Base-by-base conservation (phyloP, 2,888 invertebrate species). In the Mayetiola destructor region DNA sequence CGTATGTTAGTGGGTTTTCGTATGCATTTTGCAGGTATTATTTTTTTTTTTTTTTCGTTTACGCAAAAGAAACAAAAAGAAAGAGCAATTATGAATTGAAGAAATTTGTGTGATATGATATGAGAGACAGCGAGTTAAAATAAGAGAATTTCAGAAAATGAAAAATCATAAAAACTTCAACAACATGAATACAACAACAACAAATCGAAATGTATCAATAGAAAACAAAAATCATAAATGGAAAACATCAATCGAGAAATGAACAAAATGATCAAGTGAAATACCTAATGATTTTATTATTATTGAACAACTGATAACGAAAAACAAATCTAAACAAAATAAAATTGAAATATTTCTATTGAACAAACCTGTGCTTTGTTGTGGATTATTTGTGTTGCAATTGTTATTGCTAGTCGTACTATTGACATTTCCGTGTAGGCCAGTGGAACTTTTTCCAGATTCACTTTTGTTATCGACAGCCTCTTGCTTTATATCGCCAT, bases 1-100 rank as follows among this genome's bases (percentile, higher is more conserved):
- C n/a, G n/a, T n/a, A n/a, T n/a, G n/a, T n/a, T n/a, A n/a, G n/a
- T 48, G 23, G 27, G 48, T 48, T 48, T 48, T 48, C 27, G 48
- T 5, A n/a, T n/a, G n/a, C n/a, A n/a, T n/a, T n/a, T n/a, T n/a
- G n/a, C n/a, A n/a, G n/a, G n/a, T n/a, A n/a, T n/a, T n/a, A n/a
- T n/a, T n/a, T 37, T 48, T 48, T 21, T 14, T 4, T 27, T 27
- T 27, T 27, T 27, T 48, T 48, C 27, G 39, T 39, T 39, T 39
- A 39, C 18, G 27, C 23, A 48, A 48, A 48, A 27, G 23, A 42
- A 48, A 48, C 48, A 48, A 27, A 48, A 27, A 48, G 27, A 48
- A 48, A 48, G 48, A 48, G 27, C 48, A 16, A 27, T 48, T n/a
- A n/a, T n/a, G n/a, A n/a, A n/a, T n/a, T n/a, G n/a, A n/a, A n/a